Evolutionary conservation across 2,113 vertebrate species (phyloP).

Genomic region (Python bivittatus): DNA sequence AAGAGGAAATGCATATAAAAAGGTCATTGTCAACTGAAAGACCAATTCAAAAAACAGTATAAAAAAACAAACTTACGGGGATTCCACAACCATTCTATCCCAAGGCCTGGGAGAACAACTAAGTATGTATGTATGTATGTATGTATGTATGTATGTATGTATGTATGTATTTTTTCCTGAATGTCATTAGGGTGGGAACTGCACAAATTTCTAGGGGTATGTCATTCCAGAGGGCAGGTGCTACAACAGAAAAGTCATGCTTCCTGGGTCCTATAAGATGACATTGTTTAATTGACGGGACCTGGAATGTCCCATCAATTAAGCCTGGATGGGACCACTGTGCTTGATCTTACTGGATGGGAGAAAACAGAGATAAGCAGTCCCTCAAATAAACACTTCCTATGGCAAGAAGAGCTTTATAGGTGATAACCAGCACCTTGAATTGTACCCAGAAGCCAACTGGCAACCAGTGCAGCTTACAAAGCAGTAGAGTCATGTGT

Average conservation of each 20-base stretch:
- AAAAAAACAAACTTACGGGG: neutral
- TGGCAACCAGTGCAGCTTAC: neutral
- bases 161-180: too few species aligned
- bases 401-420: neutral
- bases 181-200: too few species aligned
- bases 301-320: neutral
- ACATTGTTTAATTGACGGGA: neutral
- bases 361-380: neutral
- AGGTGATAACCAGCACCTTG: neutral
- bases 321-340: too few species aligned
- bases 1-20: neutral
- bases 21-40: neutral
- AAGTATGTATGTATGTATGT: too few species aligned
- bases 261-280: neutral
- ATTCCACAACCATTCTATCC: neutral
- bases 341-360: neutral
- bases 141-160: too few species aligned
- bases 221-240: neutral
- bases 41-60: neutral
- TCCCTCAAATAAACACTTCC: neutral
- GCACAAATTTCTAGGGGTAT: too few species aligned
- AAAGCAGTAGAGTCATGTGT: neutral
- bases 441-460: neutral
- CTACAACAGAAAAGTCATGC: neutral
- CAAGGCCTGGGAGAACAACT: neutral